These are phyloP conservation scores for Ameiurus melas DNA, from an alignment of 2,113 vertebrate genomes.

Conservation along the genomic window DNA sequence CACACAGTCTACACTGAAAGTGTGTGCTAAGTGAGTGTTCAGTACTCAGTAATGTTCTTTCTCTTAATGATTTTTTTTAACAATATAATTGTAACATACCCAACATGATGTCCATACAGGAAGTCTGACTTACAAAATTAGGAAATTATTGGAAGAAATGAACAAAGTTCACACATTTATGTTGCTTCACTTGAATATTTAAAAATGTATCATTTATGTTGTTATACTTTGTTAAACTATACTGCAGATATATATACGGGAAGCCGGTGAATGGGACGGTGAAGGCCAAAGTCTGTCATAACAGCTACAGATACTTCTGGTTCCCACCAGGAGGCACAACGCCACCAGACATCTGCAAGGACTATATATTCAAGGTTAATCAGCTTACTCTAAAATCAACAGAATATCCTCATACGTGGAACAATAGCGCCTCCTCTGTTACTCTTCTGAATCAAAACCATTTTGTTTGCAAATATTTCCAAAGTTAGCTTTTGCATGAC, in stretches of 20 bases:
- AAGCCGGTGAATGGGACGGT: constrained; percentile 70
- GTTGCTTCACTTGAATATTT: neutral
- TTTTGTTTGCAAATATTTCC: neutral
- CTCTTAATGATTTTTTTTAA: neutral
- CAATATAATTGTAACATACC: neutral
- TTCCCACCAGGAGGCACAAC: rapidly evolving
- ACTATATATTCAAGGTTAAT: constrained; percentile 61
- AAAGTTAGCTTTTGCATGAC: neutral
- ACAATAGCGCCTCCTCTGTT: neutral
- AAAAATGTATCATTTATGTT: neutral
- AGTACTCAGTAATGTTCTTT: neutral
- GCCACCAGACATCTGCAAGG: constrained; percentile 53
- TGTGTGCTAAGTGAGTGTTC: constrained; percentile 71
- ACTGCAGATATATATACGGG: constrained; percentile 74
- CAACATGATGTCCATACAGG: neutral
- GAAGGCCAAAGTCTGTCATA: constrained; percentile 57
- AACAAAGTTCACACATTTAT: neutral
- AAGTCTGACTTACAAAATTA: too few relatives aligned
- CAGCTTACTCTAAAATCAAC: neutral
- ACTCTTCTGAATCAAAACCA: neutral
- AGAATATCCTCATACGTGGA: neutral
- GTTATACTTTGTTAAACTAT: too few relatives aligned
- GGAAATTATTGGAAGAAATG: neutral
- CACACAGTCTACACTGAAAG: constrained; percentile 48
- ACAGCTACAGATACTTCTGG: constrained; percentile 8